Conservation (phyloP, 2,888 invertebrate genomes). For the Mimachlamys varia region DNA sequence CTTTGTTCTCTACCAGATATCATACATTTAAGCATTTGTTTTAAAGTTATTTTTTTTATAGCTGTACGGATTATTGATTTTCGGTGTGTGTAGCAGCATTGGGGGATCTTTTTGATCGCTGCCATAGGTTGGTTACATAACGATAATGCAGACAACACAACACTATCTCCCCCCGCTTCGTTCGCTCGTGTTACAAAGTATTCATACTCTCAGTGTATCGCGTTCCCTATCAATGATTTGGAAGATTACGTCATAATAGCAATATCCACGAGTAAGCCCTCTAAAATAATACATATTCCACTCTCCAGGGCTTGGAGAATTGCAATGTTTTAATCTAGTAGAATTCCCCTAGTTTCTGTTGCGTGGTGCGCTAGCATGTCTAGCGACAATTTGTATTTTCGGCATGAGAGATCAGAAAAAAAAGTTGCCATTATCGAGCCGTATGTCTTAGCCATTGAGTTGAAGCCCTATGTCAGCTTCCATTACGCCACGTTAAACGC, state of each 20-base stretch:
- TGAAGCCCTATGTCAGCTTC: background rate
- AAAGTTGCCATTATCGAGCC: background rate
- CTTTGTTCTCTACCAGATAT: background rate
- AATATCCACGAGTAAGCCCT: conserved; percentile 22
- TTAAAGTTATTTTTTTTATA: background rate
- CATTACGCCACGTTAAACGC: background rate
- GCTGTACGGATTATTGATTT: background rate
- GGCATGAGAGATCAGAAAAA: conserved; percentile 34
- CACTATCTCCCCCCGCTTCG: background rate
- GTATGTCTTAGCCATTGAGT: background rate
- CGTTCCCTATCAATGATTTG: background rate
- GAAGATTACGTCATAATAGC: conserved; percentile 27
- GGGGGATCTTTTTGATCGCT: background rate
- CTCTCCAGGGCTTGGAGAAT: background rate
- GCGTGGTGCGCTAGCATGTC: conserved; percentile 28
- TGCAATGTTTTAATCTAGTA: conserved; percentile 11
- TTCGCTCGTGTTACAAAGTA: background rate
- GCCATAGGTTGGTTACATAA: background rate
- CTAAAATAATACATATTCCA: conserved; percentile 22
- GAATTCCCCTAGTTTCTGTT: background rate
- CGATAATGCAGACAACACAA: background rate
- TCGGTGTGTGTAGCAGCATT: background rate
- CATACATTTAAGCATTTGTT: background rate
- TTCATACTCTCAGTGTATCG: background rate
- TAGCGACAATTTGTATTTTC: conserved; percentile 25